Conservation (phyloP, 2,113 vertebrate genomes). For the Oncorhynchus tshawytscha region DNA sequence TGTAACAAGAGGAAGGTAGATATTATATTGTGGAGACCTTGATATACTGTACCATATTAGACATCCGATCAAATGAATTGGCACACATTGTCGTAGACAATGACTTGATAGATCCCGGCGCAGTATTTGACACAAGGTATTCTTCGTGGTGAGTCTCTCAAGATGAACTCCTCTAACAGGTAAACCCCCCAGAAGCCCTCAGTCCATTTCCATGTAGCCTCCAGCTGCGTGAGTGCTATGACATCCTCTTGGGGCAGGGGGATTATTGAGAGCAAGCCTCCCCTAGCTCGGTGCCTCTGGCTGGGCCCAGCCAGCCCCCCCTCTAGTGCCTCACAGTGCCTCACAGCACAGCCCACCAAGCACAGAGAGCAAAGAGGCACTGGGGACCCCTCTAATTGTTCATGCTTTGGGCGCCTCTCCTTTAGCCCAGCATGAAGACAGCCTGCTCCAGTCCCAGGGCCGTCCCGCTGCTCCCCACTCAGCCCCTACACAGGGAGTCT, state of each 20-base stretch:
- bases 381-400: slow-evolving; percentile 79
- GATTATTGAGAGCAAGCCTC: slow-evolving; percentile 75
- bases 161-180: slow-evolving; percentile 63
- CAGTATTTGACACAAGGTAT: slow-evolving; percentile 50
- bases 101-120: background rate
- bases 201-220: slow-evolving; percentile 71
- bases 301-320: slow-evolving; percentile 57
- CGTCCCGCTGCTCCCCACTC: slow-evolving; percentile 61
- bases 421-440: slow-evolving; percentile 73
- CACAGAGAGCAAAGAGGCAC: slow-evolving; percentile 79
- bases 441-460: slow-evolving; percentile 62
- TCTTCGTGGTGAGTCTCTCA: slow-evolving; percentile 48
- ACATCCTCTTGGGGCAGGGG: slow-evolving; percentile 66
- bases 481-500: slow-evolving; percentile 57
- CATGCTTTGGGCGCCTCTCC: slow-evolving; percentile 75
- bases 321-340: slow-evolving; percentile 33
- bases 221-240: slow-evolving; percentile 67
- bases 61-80: background rate
- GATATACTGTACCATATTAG: no score
- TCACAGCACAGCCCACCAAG: slow-evolving; percentile 70
- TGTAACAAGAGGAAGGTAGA: no score
- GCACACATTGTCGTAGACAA: background rate
- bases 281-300: slow-evolving; percentile 73
- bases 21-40: no score
- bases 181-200: slow-evolving; percentile 66